A percentile compares a stretch with the other conserved stretches of the same genome.
Evolutionary conservation across 2,888 invertebrate genomes (phyloP).

Genomic region (Chymomyza fuscimana): DNA sequence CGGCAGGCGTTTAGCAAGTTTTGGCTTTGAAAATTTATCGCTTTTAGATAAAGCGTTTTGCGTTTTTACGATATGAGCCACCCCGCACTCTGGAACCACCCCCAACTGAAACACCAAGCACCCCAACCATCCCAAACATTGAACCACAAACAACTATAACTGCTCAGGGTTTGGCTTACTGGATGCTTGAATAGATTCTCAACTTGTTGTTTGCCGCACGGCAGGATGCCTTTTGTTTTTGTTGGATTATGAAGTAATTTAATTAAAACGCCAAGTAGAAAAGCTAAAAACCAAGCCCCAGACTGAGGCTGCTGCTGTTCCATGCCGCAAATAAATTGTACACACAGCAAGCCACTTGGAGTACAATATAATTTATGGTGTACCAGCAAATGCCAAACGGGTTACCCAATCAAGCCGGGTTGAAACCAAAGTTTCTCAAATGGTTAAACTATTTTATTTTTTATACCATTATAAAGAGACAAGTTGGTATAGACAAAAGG

Average conservation of each 20-base stretch:
- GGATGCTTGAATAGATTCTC: conserved; percentile 1
- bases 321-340: conserved; percentile 42
- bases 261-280: conserved; percentile 53
- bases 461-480: too few relatives aligned
- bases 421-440: not conserved
- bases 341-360: conserved; percentile 5
- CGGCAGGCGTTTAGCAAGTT: conserved; percentile 31
- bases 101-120: not conserved
- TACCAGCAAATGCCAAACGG: not conserved
- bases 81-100: not conserved
- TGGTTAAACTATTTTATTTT: not conserved
- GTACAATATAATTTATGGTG: not conserved
- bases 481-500: too few relatives aligned
- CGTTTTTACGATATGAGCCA: conserved; percentile 66
- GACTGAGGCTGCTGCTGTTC: not conserved
- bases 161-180: not conserved
- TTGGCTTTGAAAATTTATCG: conserved; percentile 66
- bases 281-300: not conserved
- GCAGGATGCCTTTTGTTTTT: conserved; percentile 22
- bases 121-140: not conserved
- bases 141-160: conserved; percentile 8
- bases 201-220: conserved; percentile 42
- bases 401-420: not conserved
- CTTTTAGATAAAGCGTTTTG: conserved; percentile 72
- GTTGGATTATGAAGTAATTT: conserved; percentile 62